A percentile compares a stretch with the other conserved stretches of the same genome.
phyloP scores from a whole-genome alignment of 2,113 vertebrate species.

The Centropristis striata region DNA sequence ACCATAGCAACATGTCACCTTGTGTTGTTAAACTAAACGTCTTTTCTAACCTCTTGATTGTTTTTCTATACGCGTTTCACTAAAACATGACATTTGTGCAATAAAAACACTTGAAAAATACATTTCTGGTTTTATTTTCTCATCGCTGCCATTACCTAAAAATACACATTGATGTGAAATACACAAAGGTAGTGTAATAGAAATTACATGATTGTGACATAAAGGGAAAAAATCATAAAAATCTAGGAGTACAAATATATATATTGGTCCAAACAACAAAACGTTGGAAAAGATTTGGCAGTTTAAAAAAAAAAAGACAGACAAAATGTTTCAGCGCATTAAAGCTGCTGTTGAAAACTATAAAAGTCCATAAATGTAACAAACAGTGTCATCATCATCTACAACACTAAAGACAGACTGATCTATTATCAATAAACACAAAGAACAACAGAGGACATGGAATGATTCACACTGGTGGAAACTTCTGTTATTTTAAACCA shows the following conservation, averaged over 20 bases:
- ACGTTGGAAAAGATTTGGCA: neutral
- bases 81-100: conserved; percentile 77
- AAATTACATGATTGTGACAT: conserved; percentile 33
- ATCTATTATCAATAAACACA: conserved; percentile 9
- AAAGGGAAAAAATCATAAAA: conserved; percentile 11
- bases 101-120: conserved; percentile 80
- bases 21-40: conserved; percentile 32
- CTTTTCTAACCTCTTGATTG: conserved; percentile 16
- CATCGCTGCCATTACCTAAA: conserved; percentile 11
- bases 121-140: conserved; percentile 16
- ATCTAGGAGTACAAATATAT: conserved; percentile 29
- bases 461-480: conserved; percentile 3
- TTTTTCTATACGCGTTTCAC: conserved; percentile 58
- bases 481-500: neutral
- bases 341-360: neutral
- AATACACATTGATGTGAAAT: conserved; percentile 31
- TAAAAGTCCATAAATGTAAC: conserved; percentile 16
- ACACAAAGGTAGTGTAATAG: conserved; percentile 24
- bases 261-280: neutral
- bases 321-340: conserved; percentile 37
- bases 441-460: neutral
- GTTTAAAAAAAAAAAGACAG: neutral
- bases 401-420: conserved; percentile 5
- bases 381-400: neutral
- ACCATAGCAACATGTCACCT: conserved; percentile 38